Base-by-base conservation (phyloP, 1,140 invertebrate genomes). In the Diuraphis noxia region DNA sequence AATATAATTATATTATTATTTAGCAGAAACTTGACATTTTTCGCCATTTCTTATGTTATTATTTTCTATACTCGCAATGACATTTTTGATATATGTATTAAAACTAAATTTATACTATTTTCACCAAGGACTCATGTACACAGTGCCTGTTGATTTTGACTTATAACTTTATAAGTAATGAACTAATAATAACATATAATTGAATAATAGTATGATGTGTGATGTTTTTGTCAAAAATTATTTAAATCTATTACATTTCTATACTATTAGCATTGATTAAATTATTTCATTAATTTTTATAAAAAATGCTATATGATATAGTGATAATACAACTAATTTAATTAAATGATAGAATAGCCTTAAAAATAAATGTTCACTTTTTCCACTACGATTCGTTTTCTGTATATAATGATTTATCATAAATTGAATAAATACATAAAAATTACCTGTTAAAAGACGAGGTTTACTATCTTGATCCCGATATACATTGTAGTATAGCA, bases 291-390 rank as follows among this genome's bases (percentile, higher is more conserved):
- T n/a, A n/a, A n/a, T n/a, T n/a, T n/a, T n/a, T n/a, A n/a, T n/a
- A n/a, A n/a, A n/a, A n/a, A n/a, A n/a, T n/a, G n/a, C n/a, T n/a
- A n/a, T n/a, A n/a, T n/a, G n/a, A n/a, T n/a, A n/a, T 30, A 30
- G 30, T 63, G n/a, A 5, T 63, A 34, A 5, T 72, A 72, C 17
- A 72, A 72, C 5, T 72, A 72, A n/a, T 72, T n/a, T n/a, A 72
- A n/a, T 72, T 17, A 72, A 72, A 72, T 17, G 13, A n/a, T n/a
- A 17, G 13, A n/a, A n/a, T n/a, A 17, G n/a, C 4, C n/a, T 19
- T 72, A 2, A 0, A 72, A 72, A n/a, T 7, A 6, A 0, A 17
- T 72, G 0, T n/a, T 17, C n/a, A n/a, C 13, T 5, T n/a, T n/a
- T 21, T n/a, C n/a, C 13, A 9, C 56, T 72, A 1, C 5, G n/a